phyloP scores from a whole-genome alignment of 2,797 vertebrate species.

The Eulemur albifrons region DNA sequence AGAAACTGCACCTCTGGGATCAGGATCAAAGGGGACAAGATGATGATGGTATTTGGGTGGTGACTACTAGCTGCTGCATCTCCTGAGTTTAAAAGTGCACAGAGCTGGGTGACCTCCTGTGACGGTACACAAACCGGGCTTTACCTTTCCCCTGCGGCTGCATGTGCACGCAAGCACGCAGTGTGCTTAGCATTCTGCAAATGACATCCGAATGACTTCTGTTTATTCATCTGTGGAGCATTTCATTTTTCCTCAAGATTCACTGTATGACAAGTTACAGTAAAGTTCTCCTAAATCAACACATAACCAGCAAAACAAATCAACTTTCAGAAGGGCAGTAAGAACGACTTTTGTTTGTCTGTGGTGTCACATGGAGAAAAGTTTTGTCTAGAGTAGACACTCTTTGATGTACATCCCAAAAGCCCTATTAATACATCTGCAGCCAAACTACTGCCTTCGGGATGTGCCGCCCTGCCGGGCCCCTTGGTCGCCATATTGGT shows the following conservation, averaged over 20 bases:
- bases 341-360: not conserved
- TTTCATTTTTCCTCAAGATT: not conserved
- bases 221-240: not conserved
- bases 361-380: not conserved
- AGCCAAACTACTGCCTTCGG: not conserved
- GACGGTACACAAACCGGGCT: not conserved
- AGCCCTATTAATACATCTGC: not conserved
- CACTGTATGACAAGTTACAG: not conserved
- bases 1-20: not conserved
- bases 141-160: rapidly evolving
- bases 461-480: not conserved
- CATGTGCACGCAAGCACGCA: rapidly evolving
- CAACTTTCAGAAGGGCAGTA: not conserved
- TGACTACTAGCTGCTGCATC: rapidly evolving
- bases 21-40: not conserved
- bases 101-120: not conserved
- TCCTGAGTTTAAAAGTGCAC: not conserved
- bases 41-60: rapidly evolving
- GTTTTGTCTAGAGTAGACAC: not conserved
- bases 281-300: not conserved
- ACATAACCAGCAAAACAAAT: not conserved
- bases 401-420: not conserved
- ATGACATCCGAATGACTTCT: not conserved
- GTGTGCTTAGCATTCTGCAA: not conserved
- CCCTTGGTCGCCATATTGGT: not conserved